Percentiles rank a stretch among this genome's conserved stretches.
These are phyloP conservation scores for Salticus scenicus DNA, from an alignment of 2,888 invertebrate genomes.

Conservation along the genomic window DNA sequence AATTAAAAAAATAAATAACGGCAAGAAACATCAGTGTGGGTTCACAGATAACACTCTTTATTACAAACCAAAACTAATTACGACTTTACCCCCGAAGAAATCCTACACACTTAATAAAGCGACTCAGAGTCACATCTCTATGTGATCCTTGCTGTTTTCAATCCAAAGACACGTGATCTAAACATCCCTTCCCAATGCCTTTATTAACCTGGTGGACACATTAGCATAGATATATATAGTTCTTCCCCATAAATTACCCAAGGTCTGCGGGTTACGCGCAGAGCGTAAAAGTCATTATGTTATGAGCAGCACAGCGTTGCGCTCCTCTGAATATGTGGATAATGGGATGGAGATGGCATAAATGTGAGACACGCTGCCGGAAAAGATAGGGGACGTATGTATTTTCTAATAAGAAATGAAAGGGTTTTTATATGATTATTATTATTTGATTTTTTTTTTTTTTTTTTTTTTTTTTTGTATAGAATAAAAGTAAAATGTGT, in stretches of 20 bases:
- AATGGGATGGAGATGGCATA: conserved; percentile 2
- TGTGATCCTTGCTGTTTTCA: not conserved
- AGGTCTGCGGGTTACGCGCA: not conserved
- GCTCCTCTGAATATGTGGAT: not conserved
- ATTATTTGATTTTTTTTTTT: not conserved
- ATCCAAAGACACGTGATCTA: not conserved
- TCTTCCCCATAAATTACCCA: not conserved
- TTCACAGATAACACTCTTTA: too few relatives aligned
- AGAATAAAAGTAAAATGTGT: too few relatives aligned
- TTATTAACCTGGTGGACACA: not conserved
- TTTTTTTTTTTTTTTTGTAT: not conserved
- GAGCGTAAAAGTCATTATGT: conserved; percentile 3
- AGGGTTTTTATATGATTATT: not conserved
- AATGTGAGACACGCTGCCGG: not conserved
- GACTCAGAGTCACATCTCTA: not conserved
- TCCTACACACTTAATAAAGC: not conserved
- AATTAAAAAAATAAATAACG: too few relatives aligned
- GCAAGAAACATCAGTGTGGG: too few relatives aligned
- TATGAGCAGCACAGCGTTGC: not conserved
- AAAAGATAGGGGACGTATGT: not conserved
- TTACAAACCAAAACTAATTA: not conserved
- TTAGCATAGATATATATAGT: conserved; percentile 7
- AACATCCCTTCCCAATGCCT: not conserved
- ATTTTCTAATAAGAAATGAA: not conserved
- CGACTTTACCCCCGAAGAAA: not conserved